These are phyloP conservation scores for Dicyrtoma fusca DNA, from an alignment of 2,888 invertebrate genomes.

Conservation along the genomic window DNA sequence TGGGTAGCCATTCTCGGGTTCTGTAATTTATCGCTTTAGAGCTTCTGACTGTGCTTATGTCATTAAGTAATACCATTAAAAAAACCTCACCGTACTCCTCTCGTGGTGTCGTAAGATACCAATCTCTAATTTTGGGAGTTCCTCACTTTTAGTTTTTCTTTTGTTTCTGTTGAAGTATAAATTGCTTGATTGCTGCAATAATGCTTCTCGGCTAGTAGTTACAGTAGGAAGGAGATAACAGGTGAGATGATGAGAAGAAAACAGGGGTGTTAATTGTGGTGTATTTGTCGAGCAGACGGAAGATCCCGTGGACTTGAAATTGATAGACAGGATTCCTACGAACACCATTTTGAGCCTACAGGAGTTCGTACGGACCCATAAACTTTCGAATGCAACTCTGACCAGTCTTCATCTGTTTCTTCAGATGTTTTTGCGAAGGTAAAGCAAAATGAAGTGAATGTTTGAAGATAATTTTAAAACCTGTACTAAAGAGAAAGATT, in stretches of 20 bases:
- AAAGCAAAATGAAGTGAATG: neutral
- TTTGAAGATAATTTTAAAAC: conserved; percentile 27
- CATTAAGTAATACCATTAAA: neutral
- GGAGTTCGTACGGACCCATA: conserved; percentile 26
- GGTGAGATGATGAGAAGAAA: no score
- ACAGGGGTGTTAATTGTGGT: neutral
- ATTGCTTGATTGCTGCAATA: no score
- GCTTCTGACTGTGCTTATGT: no score
- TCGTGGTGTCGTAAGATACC: no score
- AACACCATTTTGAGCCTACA: conserved; percentile 20
- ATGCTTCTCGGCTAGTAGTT: no score
- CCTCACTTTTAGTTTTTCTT: no score
- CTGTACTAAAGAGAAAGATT: conserved; percentile 38
- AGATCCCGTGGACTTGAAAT: neutral
- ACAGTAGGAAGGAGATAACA: no score
- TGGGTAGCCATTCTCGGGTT: no score
- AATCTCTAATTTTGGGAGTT: no score
- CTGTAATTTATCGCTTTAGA: no score
- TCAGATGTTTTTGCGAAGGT: conserved; percentile 27
- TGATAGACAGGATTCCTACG: conserved; percentile 18
- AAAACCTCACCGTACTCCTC: neutral
- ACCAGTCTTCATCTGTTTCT: conserved; percentile 24
- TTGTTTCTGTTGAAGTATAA: no score
- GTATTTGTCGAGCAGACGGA: conserved; percentile 7
- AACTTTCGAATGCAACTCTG: conserved; percentile 28